Evolutionary conservation across 2,888 invertebrate species (phyloP).

Genomic region (Ophonus ardosiacus): DNA sequence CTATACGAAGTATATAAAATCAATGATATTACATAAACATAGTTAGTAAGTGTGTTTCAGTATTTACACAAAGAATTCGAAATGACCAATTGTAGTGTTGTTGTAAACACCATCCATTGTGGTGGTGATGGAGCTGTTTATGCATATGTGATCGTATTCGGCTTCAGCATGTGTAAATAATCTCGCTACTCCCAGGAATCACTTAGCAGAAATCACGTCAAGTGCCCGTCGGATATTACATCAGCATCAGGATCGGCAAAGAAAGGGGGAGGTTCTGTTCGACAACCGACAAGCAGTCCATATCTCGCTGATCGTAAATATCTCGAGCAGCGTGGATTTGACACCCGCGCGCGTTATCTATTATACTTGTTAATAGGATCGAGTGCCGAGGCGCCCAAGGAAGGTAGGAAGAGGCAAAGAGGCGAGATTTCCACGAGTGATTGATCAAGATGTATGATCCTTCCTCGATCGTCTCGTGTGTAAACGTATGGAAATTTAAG

Average conservation of each 20-base stretch:
- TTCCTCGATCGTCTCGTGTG: constrained; percentile 55
- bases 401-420: neutral
- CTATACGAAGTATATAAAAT: no score
- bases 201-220: constrained; percentile 49
- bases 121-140: neutral
- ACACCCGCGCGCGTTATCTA: constrained; percentile 58
- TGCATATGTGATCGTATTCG: constrained; percentile 14
- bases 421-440: constrained; percentile 53
- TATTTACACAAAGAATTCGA: neutral
- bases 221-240: constrained; percentile 38
- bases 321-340: constrained; percentile 56
- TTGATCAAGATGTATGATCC: constrained; percentile 60
- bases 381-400: constrained; percentile 17
- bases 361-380: constrained; percentile 61
- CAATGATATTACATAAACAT: no score
- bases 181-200: constrained; percentile 41
- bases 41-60: no score
- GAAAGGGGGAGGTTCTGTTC: constrained; percentile 22
- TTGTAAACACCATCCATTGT: constrained; percentile 14
- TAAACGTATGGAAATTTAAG: constrained; percentile 61
- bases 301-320: constrained; percentile 58
- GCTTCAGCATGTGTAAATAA: constrained; percentile 44
- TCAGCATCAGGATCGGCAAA: neutral
- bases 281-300: constrained; percentile 35
- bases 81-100: neutral